Evolutionary conservation across 1,140 invertebrate genomes (phyloP).

Genomic region (Ephestia elutella): DNA sequence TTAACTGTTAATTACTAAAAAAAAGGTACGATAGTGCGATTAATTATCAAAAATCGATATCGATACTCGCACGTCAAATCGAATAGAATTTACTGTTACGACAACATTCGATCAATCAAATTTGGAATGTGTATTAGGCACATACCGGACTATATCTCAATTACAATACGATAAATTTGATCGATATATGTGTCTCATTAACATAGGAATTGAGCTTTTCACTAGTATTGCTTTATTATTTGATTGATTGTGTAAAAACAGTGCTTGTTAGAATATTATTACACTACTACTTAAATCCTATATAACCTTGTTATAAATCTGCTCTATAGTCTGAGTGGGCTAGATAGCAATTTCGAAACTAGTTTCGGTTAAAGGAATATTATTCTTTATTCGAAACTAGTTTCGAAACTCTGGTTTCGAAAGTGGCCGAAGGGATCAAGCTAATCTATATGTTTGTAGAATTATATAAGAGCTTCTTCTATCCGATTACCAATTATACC

Average conservation of each 20-base stretch:
- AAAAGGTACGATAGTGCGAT: background rate
- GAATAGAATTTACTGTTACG: conserved; percentile 37
- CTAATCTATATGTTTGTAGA: too few relatives aligned
- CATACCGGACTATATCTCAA: conserved; percentile 32
- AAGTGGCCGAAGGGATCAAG: too few relatives aligned
- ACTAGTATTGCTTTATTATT: conserved; percentile 9
- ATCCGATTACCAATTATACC: too few relatives aligned
- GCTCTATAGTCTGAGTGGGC: too few relatives aligned
- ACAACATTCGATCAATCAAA: conserved; percentile 46
- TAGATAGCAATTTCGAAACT: too few relatives aligned
- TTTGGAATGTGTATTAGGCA: conserved; percentile 39
- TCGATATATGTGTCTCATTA: conserved; percentile 53
- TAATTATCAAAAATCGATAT: conserved; percentile 10
- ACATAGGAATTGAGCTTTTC: conserved; percentile 30
- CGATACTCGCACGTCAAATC: conserved; percentile 10
- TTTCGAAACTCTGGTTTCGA: too few relatives aligned
- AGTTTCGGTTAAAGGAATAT: too few relatives aligned
- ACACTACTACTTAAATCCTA: background rate
- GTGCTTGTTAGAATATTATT: conserved; percentile 2
- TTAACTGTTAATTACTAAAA: background rate
- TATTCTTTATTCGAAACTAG: too few relatives aligned
- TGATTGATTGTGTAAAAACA: conserved; percentile 8
- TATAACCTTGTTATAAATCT: too few relatives aligned
- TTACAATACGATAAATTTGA: conserved; percentile 48
- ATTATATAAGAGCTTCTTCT: too few relatives aligned